Base-by-base conservation (phyloP, 2,888 invertebrate genomes). In the Vanessa cardui region DNA sequence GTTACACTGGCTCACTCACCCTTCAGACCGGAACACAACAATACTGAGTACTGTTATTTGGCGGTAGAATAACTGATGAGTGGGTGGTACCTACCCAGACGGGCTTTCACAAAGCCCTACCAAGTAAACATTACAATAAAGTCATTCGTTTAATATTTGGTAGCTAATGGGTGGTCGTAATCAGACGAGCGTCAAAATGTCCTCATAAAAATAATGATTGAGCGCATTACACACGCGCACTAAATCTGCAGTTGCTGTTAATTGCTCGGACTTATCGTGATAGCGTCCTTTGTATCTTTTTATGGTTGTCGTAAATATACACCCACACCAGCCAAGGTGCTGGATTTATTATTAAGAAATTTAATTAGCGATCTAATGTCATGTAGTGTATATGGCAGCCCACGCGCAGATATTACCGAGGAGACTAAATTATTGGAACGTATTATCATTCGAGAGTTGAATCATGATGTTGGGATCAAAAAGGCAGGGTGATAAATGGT, bases 301-400 rank as follows among this genome's bases (percentile, higher is more conserved):
- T 87, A 88, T 85, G 85, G 85, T 71, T 70, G 72, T 72, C 77
- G 84, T 90, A 89, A 89, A 86, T 88, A 80, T 80, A 77, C 84
- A 76, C 88, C 88, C 81, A 89, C 88, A 64, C 70, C 72, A 70
- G 65, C 67, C 68, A 68, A 74, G 66, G 75, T 73, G 72, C 64
- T 72, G 74, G 76, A 82, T 85, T 85, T 85, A 86, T 84, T 77
- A 78, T 76, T 73, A 78, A 81, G 80, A 85, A 81, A 83, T 84
- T 84, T 87, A 87, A 88, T 86, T 84, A 82, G 74, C 71, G 74
- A 78, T 80, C 83, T 79, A 77, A 80, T 79, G 39, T 39, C 12
- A 39, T 39, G 39, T 39, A 72, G 73, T 71, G 73, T 72, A 78
- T 77, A 78, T 78, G 76, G 79, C 71, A 68, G 70, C 66, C 74